phyloP scores from a whole-genome alignment of 92 coral and sea anemone species.

The Umimayanthus kanabou region DNA sequence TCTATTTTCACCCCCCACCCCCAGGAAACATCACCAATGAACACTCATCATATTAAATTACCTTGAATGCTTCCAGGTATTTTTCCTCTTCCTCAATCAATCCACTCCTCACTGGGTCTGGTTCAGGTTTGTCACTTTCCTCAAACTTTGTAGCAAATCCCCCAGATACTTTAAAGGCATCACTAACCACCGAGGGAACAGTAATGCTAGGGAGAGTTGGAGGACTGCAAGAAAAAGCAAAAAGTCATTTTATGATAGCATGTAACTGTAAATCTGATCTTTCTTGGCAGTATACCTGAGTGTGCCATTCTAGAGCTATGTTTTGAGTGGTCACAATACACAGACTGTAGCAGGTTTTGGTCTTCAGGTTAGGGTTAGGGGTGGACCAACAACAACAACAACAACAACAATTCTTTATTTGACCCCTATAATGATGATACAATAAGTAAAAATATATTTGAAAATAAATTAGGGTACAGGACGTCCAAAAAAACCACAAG shows the following conservation, averaged over 20 bases:
- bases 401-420: no score
- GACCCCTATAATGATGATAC: no score
- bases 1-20: not conserved
- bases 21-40: not conserved
- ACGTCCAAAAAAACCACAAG: no score
- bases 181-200: conserved; percentile 85
- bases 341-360: no score
- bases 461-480: no score
- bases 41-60: conserved; percentile 1
- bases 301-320: no score
- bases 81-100: conserved; percentile 85
- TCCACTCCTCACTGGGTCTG: conserved; percentile 56
- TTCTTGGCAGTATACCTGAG: no score
- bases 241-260: not conserved
- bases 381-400: no score
- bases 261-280: no score
- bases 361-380: no score
- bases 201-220: conserved; percentile 87
- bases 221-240: conserved; percentile 52
- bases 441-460: no score
- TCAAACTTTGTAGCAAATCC: conserved; percentile 84
- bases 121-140: conserved; percentile 47
- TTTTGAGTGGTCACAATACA: no score
- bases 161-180: conserved; percentile 82
- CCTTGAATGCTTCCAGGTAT: conserved; percentile 90